Conservation (phyloP, 2,797 vertebrate species). For the Myripristis murdjan region DNA sequence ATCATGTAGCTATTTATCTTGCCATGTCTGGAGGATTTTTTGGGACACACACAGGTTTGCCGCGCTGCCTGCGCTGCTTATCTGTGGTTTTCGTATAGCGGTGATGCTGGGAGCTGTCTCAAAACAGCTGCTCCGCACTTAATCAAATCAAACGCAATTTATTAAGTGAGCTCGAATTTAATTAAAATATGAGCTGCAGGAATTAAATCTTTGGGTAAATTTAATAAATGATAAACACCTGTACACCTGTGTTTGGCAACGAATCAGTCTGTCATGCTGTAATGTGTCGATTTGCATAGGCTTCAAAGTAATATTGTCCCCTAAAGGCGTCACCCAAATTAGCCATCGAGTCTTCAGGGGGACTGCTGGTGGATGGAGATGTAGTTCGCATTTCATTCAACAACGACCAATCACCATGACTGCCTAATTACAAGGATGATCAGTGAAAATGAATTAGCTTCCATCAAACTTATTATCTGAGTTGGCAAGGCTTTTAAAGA, state of each 20-base stretch:
- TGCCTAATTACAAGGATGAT: conserved; percentile 80
- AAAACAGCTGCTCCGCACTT: conserved; percentile 76
- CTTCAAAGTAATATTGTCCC: conserved; percentile 66
- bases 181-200: conserved; percentile 80
- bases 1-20: conserved; percentile 71
- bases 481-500: conserved; percentile 59
- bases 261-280: conserved; percentile 44
- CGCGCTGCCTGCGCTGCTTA: conserved; percentile 40
- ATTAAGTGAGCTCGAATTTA: conserved; percentile 81
- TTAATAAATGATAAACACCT: conserved; percentile 86
- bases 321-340: conserved; percentile 69
- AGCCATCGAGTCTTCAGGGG: conserved; percentile 55
- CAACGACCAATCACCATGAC: conserved; percentile 69
- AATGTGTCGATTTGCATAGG: conserved; percentile 74
- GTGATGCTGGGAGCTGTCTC: conserved; percentile 66
- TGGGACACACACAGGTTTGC: conserved; percentile 42
- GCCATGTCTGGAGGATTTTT: conserved; percentile 54
- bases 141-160: conserved; percentile 85
- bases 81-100: conserved; percentile 64
- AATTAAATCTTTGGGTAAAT: conserved; percentile 82
- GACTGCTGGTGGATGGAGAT: conserved; percentile 48
- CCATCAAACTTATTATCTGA: conserved; percentile 68
- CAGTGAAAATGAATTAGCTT: conserved; percentile 74
- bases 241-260: conserved; percentile 80
- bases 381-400: conserved; percentile 66